These are phyloP conservation scores for Limanda limanda DNA, from an alignment of 2,113 vertebrate genomes.

Conservation along the genomic window DNA sequence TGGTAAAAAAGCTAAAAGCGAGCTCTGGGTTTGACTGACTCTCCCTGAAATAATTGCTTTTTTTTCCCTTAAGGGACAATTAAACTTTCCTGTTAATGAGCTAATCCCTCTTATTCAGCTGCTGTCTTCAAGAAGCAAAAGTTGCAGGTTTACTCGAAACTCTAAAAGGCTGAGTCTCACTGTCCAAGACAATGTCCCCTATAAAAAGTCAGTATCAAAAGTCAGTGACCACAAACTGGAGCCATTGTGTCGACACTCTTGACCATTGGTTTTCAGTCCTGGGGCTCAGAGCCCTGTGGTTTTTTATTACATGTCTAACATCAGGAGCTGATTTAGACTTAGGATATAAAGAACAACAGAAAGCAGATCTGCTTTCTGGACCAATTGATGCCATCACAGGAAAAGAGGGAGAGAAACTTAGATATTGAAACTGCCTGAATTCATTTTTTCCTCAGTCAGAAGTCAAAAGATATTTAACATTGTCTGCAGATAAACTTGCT, in stretches of 20 bases:
- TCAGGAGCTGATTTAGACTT: background rate
- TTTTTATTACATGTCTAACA: background rate
- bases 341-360: background rate
- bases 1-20: slow-evolving; percentile 15
- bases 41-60: slow-evolving; percentile 7
- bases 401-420: too few species aligned
- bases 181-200: slow-evolving; percentile 5
- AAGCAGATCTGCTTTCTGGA: background rate
- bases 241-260: background rate
- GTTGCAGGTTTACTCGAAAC: background rate
- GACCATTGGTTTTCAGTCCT: background rate
- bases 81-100: slow-evolving; percentile 37
- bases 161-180: background rate
- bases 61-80: slow-evolving; percentile 1
- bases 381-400: too few species aligned
- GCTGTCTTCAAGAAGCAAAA: background rate
- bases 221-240: background rate
- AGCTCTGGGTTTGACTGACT: background rate
- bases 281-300: too few species aligned
- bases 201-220: slow-evolving; percentile 32
- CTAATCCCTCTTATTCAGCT: slow-evolving; percentile 7
- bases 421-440: too few species aligned
- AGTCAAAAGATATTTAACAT: too few species aligned
- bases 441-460: too few species aligned
- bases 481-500: too few species aligned